Conservation (phyloP, 2,113 vertebrate species). For the Polypterus bichir region DNA sequence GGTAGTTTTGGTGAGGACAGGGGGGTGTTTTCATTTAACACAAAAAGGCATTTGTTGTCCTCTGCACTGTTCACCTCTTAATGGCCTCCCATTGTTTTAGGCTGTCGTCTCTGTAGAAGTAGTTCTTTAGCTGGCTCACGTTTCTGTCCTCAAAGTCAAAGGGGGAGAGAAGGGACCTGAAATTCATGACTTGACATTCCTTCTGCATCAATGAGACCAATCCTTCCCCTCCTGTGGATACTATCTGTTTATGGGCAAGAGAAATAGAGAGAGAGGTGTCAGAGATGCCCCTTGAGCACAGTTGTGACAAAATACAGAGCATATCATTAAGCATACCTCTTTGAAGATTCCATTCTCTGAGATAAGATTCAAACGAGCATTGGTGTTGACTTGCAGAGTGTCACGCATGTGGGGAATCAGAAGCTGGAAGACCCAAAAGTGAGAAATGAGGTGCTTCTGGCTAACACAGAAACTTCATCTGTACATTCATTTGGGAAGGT, state of each 20-base stretch:
- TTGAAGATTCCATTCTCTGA: neutral
- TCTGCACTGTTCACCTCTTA: slow-evolving; percentile 26
- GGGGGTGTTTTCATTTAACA: no score
- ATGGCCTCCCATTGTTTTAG: slow-evolving; percentile 44
- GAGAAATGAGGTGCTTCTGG: no score
- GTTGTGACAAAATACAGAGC: no score
- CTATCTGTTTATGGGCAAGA: slow-evolving; percentile 25
- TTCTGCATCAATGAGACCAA: slow-evolving; percentile 36
- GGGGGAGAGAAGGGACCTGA: slow-evolving; percentile 40
- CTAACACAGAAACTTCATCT: no score
- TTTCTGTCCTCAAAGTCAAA: slow-evolving; percentile 36
- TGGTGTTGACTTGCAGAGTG: slow-evolving; percentile 7
- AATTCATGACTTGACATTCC: slow-evolving; percentile 44
- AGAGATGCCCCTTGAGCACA: no score
- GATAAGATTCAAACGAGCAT: neutral
- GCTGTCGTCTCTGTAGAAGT: slow-evolving; percentile 43
- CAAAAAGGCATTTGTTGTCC: neutral
- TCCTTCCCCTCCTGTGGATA: slow-evolving; percentile 40
- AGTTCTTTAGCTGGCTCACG: slow-evolving; percentile 26
- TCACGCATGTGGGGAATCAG: slow-evolving; percentile 1
- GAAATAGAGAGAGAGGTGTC: no score
- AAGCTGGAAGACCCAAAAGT: neutral
- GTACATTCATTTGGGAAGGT: no score
- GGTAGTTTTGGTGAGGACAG: no score
- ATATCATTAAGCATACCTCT: neutral